Conservation (phyloP, 2,888 invertebrate species). For the Drosophila incognita region DNA sequence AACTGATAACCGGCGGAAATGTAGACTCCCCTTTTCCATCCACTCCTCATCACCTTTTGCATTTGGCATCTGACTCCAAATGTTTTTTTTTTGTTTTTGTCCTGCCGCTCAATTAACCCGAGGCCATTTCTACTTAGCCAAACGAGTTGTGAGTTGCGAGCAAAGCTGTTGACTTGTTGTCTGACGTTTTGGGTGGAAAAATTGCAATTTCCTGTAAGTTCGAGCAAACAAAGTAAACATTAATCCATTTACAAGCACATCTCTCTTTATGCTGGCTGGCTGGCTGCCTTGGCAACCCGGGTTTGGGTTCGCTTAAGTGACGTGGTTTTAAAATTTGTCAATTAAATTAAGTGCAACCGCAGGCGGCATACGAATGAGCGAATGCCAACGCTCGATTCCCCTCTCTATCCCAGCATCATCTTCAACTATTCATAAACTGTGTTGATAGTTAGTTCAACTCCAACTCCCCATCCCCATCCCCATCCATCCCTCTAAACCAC, state of each 20-base stretch:
- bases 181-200: constrained; percentile 79
- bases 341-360: constrained; percentile 85
- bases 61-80: constrained; percentile 19
- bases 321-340: constrained; percentile 83
- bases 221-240: constrained; percentile 79
- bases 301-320: constrained; percentile 62
- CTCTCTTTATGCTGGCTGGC: constrained; percentile 12
- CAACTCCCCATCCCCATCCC: background rate
- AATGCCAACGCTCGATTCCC: constrained; percentile 30
- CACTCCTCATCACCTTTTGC: constrained; percentile 2
- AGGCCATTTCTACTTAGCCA: constrained; percentile 70
- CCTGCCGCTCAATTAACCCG: constrained; percentile 76
- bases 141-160: constrained; percentile 66
- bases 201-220: constrained; percentile 80
- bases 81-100: constrained; percentile 11
- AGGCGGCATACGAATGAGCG: constrained; percentile 80
- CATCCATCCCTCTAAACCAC: background rate
- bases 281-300: constrained; percentile 31
- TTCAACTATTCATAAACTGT: constrained; percentile 79
- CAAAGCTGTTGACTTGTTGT: constrained; percentile 77
- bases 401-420: constrained; percentile 8
- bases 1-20: constrained; percentile 64
- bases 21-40: constrained; percentile 19
- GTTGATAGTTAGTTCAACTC: constrained; percentile 68
- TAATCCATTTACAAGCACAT: constrained; percentile 77